Evolutionary conservation across 2,113 vertebrate species (phyloP), one percentile per base, ranked within the genome.

Genomic region (Crocuta crocuta): DNA sequence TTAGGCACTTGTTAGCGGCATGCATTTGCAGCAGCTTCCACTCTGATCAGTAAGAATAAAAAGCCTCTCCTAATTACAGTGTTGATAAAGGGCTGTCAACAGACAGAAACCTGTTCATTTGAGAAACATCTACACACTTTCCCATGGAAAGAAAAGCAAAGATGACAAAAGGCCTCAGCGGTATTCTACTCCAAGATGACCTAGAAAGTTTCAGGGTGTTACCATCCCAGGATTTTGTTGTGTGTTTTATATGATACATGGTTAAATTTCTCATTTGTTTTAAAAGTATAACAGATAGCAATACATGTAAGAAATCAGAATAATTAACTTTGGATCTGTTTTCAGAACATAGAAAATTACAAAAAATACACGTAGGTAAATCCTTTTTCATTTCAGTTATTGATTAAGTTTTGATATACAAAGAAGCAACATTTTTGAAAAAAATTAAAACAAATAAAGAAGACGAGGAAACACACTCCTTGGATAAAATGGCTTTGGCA

Each of bases 61-160:
- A 94, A 98, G 80, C 74, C 94, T 97, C 97, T 97, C 89, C 84
- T 97, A 98, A 98, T 96, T 97, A 95, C 58, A 92, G 16, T 63
- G 68, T 28, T 97, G 82, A 92, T 97, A 92, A 82, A 96, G 58
- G 66, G 66, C 97, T 90, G 80, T 97, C 28, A 90, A 53, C 63
- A 96, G 98, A 96, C 76, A 39, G 39, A 61, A 89, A 95, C 85
- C 61, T 98, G 97, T 86, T 98, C 11, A 21, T 93, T 81, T 94
- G 78, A 70, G 92, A 98, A 97, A 91, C 83, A 97, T 74, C 90
- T 61, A 93, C 43, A 95, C 53, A 24, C 19, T 96, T 98, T 98
- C 98, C 98, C 98, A 98, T 96, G 98, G 92, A 97, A 98, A 98
- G 95, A 98, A 97, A 98, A 94, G 66, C 78, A 95, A 98, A 61